A percentile compares a stretch with the other conserved stretches of the same genome.
phyloP scores from a whole-genome alignment of 2,113 vertebrate genomes.

The Sturnus vulgaris region DNA sequence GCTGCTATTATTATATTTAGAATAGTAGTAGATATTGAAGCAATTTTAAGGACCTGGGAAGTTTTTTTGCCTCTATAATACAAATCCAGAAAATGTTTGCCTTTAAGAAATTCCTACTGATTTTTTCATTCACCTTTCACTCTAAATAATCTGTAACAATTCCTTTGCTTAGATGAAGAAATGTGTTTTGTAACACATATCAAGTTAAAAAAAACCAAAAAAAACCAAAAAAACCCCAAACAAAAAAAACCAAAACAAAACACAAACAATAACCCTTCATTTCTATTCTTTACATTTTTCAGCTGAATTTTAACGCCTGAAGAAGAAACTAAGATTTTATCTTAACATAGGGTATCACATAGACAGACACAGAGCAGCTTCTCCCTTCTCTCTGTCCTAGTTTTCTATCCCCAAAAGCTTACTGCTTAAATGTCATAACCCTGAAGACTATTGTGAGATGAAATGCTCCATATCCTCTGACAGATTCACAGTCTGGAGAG shows the following conservation, averaged over 20 bases:
- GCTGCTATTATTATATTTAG: neutral
- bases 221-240: too few relatives aligned
- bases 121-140: neutral
- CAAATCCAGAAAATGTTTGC: neutral
- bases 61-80: neutral
- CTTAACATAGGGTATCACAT: rapidly evolving
- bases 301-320: neutral
- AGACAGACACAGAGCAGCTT: neutral
- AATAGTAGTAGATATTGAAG: neutral
- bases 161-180: neutral
- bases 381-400: neutral
- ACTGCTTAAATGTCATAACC: neutral
- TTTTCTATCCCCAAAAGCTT: neutral
- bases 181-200: neutral
- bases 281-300: neutral
- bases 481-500: neutral
- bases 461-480: neutral
- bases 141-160: neutral
- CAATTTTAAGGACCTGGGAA: neutral
- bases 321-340: neutral
- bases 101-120: neutral
- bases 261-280: neutral
- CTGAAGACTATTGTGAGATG: neutral
- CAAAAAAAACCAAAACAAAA: neutral
- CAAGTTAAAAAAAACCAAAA: too few relatives aligned